A percentile compares a stretch with the other conserved stretches of the same genome.
These are phyloP conservation scores for Polietes domitor DNA, from an alignment of 2,888 invertebrate species.

Conservation along the genomic window DNA sequence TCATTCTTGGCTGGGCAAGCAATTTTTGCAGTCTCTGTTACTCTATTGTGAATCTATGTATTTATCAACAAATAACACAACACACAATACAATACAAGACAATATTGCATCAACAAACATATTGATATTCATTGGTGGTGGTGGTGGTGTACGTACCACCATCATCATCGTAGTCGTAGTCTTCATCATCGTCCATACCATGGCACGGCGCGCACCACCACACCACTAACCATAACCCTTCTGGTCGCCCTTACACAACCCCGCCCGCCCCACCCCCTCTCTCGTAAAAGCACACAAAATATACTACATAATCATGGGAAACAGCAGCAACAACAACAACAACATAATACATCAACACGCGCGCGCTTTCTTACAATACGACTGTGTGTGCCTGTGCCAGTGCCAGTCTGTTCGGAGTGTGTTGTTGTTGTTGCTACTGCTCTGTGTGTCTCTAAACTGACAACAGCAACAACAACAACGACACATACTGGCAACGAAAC, in stretches of 20 bases:
- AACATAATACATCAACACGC: constrained; percentile 64
- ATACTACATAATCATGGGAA: constrained; percentile 46
- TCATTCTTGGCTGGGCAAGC: not conserved
- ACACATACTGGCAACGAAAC: constrained; percentile 73
- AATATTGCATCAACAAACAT: constrained; percentile 32
- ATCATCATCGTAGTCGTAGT: too few relatives aligned
- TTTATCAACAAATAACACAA: constrained; percentile 32
- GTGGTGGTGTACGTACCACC: not conserved
- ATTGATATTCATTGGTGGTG: constrained; percentile 7
- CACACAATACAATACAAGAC: not conserved
- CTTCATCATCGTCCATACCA: too few relatives aligned
- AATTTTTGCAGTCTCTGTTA: not conserved
- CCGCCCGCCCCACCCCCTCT: not conserved
- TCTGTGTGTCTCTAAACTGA: constrained; percentile 45
- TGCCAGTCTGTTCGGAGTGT: constrained; percentile 42
- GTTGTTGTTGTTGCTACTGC: constrained; percentile 56
- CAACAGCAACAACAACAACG: constrained; percentile 72
- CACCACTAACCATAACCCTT: not conserved
- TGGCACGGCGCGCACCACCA: constrained; percentile 8
- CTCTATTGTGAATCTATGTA: not conserved
- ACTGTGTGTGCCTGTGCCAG: constrained; percentile 5
- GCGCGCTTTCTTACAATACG: constrained; percentile 64
- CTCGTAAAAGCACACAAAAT: constrained; percentile 61
- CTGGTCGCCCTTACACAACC: too few relatives aligned
- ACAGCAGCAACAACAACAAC: constrained; percentile 54